Percentiles rank a stretch among this genome's conserved stretches.
phyloP scores from a whole-genome alignment of 2,113 vertebrate species.

The Pangasianodon hypophthalmus region DNA sequence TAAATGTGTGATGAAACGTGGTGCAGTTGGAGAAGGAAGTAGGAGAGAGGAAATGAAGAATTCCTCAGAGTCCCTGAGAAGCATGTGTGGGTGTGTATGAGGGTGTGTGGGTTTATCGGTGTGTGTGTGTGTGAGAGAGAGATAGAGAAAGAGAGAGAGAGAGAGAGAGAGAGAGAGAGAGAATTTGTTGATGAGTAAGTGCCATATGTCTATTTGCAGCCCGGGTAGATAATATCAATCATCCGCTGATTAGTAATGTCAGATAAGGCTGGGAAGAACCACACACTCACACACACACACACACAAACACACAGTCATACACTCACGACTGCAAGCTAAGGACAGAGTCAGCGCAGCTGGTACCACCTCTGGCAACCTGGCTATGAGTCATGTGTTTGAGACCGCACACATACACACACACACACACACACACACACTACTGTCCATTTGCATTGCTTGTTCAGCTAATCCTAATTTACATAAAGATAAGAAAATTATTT shows the following conservation, averaged over 20 bases:
- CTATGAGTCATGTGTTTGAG: slow-evolving; percentile 19
- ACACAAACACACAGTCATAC: neutral
- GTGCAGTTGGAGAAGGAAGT: neutral
- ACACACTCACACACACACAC: neutral
- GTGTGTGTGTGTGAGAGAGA: neutral
- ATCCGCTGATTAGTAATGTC: slow-evolving; percentile 15
- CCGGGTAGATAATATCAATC: slow-evolving; percentile 28
- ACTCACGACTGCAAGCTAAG: neutral
- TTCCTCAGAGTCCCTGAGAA: slow-evolving; percentile 17
- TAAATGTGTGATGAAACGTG: slow-evolving; percentile 2
- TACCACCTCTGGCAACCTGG: slow-evolving; percentile 6
- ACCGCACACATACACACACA: slow-evolving; percentile 20
- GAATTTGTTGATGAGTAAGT: slow-evolving; percentile 35
- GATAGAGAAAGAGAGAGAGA: neutral
- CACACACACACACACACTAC: slow-evolving; percentile 11
- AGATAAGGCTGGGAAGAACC: neutral
- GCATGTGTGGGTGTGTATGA: slow-evolving; percentile 12
- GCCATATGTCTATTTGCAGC: slow-evolving; percentile 26
- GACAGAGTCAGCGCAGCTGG: slow-evolving; percentile 15
- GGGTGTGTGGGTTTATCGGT: slow-evolving; percentile 4
- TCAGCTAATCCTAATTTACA: neutral
- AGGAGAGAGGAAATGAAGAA: slow-evolving; percentile 6
- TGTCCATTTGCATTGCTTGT: slow-evolving; percentile 1
- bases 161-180: neutral
- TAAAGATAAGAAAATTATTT: neutral